These are phyloP conservation scores for Melospiza georgiana DNA, from an alignment of 2,113 vertebrate genomes.

Conservation along the genomic window DNA sequence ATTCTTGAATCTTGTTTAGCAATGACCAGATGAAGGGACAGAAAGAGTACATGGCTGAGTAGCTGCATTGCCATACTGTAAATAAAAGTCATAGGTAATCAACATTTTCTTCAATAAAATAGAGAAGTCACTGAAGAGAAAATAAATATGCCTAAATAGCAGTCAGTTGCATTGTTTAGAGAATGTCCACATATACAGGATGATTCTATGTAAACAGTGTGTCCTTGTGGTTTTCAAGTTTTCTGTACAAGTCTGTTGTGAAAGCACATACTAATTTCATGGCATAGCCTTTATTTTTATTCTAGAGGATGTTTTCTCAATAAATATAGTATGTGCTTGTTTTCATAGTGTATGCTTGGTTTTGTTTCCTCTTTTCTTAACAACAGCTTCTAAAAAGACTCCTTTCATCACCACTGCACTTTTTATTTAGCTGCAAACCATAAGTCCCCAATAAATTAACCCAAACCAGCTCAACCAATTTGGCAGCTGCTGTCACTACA, in stretches of 20 bases:
- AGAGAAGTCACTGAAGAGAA: not conserved
- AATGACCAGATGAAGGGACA: not conserved
- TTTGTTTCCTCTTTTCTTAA: constrained; percentile 18
- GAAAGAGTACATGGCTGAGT: not conserved
- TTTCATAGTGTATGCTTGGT: not conserved
- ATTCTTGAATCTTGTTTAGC: not conserved
- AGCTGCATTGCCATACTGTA: not conserved
- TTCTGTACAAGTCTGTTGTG: not conserved
- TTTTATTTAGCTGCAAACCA: not conserved
- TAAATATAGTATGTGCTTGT: not conserved
- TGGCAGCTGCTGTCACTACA: constrained; percentile 19
- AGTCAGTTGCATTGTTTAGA: not conserved
- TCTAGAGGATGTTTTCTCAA: not conserved
- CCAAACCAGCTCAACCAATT: not conserved
- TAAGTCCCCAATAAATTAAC: not conserved
- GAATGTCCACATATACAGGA: not conserved
- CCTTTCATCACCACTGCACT: not conserved
- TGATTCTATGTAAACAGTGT: not conserved
- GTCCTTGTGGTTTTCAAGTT: not conserved
- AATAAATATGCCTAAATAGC: not conserved
- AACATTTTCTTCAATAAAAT: not conserved
- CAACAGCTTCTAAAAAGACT: not conserved
- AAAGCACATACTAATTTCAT: not conserved
- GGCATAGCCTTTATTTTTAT: not conserved
- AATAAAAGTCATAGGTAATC: not conserved